These are phyloP conservation scores for Brachyopa scutellaris DNA, from an alignment of 2,888 invertebrate genomes.

Conservation along the genomic window DNA sequence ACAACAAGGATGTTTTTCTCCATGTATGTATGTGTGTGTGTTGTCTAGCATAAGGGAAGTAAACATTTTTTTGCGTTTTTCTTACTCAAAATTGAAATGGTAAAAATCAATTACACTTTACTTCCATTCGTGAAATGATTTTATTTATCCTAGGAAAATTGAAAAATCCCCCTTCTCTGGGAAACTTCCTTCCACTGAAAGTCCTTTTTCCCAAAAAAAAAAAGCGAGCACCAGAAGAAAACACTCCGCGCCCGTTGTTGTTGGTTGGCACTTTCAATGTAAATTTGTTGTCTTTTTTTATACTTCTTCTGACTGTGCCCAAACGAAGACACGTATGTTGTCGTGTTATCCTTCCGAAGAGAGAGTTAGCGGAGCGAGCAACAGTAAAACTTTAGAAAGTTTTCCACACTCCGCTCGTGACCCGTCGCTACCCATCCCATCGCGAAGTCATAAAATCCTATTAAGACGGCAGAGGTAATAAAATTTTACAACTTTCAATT, in stretches of 20 bases:
- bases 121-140: slow-evolving; percentile 69
- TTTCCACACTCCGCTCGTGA: no score
- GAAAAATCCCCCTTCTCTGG: slow-evolving; percentile 33
- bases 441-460: slow-evolving; percentile 66
- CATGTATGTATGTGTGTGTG: slow-evolving; percentile 2
- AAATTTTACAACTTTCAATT: slow-evolving; percentile 80
- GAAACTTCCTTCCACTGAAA: background rate
- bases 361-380: slow-evolving; percentile 19
- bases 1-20: no score
- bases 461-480: slow-evolving; percentile 74
- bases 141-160: slow-evolving; percentile 72
- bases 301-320: slow-evolving; percentile 22
- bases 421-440: no score
- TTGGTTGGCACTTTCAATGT: slow-evolving; percentile 49
- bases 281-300: slow-evolving; percentile 52
- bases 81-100: slow-evolving; percentile 65
- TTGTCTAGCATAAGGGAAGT: background rate
- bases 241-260: slow-evolving; percentile 6
- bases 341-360: slow-evolving; percentile 59
- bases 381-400: slow-evolving; percentile 59
- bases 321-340: slow-evolving; percentile 62
- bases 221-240: slow-evolving; percentile 5
- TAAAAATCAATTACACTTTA: slow-evolving; percentile 73
- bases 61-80: slow-evolving; percentile 8
- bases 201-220: background rate